Evolutionary conservation across 2,888 invertebrate species (phyloP).

Genomic region (Eledona agricola): DNA sequence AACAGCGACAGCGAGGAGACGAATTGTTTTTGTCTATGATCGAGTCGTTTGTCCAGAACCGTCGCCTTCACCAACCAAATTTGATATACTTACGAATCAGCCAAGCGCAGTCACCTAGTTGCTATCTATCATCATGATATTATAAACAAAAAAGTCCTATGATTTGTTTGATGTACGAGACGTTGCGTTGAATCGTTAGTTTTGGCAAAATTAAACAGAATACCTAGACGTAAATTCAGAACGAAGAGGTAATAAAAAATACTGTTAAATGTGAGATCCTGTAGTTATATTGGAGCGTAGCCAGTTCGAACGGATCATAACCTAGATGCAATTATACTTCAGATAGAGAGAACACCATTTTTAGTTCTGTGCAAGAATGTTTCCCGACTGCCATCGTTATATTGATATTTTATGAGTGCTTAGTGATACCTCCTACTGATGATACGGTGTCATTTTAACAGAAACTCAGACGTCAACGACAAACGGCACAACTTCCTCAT

Average conservation of each 20-base stretch:
- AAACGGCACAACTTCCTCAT: conserved; percentile 60
- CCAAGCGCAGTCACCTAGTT: conserved; percentile 56
- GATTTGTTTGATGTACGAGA: conserved; percentile 33
- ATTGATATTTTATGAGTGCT: conserved; percentile 55
- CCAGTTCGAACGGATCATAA: conserved; percentile 55
- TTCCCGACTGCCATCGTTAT: conserved; percentile 58
- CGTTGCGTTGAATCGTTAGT: conserved; percentile 24
- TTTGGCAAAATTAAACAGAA: conserved; percentile 42
- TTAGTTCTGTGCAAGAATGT: conserved; percentile 56
- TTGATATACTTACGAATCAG: conserved; percentile 54
- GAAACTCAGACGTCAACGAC: conserved; percentile 52
- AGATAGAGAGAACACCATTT: conserved; percentile 50
- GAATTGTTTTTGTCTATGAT: too few species aligned
- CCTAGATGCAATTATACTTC: conserved; percentile 44
- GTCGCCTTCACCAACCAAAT: conserved; percentile 40
- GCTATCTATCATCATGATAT: conserved; percentile 44
- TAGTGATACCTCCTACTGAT: conserved; percentile 54
- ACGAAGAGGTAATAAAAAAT: conserved; percentile 48
- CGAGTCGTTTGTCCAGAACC: conserved; percentile 33
- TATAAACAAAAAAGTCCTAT: too few species aligned
- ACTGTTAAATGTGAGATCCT: conserved; percentile 61
- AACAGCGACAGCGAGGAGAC: conserved; percentile 15
- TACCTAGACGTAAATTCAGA: conserved; percentile 53
- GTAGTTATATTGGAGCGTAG: conserved; percentile 60
- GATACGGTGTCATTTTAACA: conserved; percentile 55